Base-by-base conservation (phyloP, 1,140 invertebrate genomes). In the Diuraphis noxia region DNA sequence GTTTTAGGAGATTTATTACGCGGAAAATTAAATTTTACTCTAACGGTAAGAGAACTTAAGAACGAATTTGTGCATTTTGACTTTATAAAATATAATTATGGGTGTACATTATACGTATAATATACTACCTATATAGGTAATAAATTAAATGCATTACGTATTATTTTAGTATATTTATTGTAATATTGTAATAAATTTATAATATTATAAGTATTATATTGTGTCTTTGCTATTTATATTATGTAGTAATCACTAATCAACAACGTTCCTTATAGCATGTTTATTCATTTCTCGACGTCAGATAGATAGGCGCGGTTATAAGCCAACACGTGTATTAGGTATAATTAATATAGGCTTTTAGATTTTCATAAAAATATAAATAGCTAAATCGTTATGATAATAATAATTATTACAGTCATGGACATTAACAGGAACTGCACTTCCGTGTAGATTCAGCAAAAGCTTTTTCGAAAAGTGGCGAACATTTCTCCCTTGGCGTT, bases 391-490 rank as follows among this genome's bases (percentile, higher is more conserved):
- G 40, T 38, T 36, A 81, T 79, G 77, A 34, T 36, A 30, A 49
- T 40, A 30, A 17, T 30, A 43, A 63, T 41, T 49, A 34, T 88
- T 72, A 77, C 30, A 52, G 1, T 49, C 23, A n/a, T 46, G 23
- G 34, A 25, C 19, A 49, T 81, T 81, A 91, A 82, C 89, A 91
- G 30, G 89, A 91, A 21, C 77, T 81, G 46, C 89, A 91, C 77
- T 91, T 91, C 30, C 77, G 38, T 36, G 89, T 46, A 10, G 89
- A 91, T 49, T 91, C 89, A 25, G 89, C 34, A 52, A 91, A 91
- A 25, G 89, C 77, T 91, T 91, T 91, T 82, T 91, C 89, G 43
- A 91, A 91, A 25, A 91, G 72, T 13, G 89, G 89, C 8, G 89
- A 91, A 91, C 89, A 81, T 49, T 91, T 91, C 34, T 91, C 89